Evolutionary conservation across 2,888 invertebrate genomes (phyloP).

Genomic region (Marasmarcha lunaedactyla): DNA sequence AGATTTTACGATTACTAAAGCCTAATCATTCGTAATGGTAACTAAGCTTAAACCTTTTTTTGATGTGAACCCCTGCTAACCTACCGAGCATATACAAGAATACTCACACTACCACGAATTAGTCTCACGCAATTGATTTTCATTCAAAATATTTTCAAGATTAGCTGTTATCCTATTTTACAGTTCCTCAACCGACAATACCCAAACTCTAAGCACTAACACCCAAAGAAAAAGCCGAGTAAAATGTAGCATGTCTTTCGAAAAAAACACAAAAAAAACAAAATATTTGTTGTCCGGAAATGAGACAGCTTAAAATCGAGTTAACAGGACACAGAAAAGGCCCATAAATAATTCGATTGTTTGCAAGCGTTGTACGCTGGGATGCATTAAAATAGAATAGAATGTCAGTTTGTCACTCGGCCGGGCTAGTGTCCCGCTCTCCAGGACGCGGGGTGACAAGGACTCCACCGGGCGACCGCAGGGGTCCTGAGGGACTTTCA

Average conservation of each 20-base stretch:
- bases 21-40: no score
- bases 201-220: no score
- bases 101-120: no score
- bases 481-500: slow-evolving; percentile 15
- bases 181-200: no score
- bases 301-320: slow-evolving; percentile 50
- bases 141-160: no score
- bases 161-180: no score
- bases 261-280: slow-evolving; percentile 5
- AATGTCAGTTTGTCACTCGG: slow-evolving; percentile 32
- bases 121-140: background rate
- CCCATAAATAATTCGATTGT: slow-evolving; percentile 59
- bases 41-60: no score
- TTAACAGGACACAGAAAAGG: slow-evolving; percentile 43
- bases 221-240: no score
- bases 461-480: slow-evolving; percentile 9
- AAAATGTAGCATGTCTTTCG: background rate
- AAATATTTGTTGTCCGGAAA: slow-evolving; percentile 44
- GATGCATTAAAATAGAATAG: slow-evolving; percentile 63
- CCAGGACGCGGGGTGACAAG: slow-evolving; percentile 13
- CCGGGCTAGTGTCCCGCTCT: slow-evolving; percentile 27
- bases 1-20: no score
- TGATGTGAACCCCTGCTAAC: no score
- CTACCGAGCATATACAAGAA: no score
- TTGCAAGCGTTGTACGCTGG: slow-evolving; percentile 50